A percentile compares a stretch with the other conserved stretches of the same genome.
Evolutionary conservation across 2,113 vertebrate species (phyloP).

Genomic region (Emydura subglobosa): DNA sequence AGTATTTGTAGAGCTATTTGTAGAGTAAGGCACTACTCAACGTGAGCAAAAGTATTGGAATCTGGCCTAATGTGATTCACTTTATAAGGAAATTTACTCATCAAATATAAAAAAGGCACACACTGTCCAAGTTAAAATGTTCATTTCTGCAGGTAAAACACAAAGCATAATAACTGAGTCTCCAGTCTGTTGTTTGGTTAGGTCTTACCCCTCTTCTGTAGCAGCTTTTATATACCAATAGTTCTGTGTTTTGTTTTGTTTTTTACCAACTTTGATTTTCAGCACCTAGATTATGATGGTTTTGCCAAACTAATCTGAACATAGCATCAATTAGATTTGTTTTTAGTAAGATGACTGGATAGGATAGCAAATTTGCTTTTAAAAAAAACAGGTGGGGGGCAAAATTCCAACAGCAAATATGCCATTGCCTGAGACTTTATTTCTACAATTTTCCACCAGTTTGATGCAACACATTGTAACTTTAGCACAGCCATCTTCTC

Average conservation of each 20-base stretch:
- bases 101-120: accelerated
- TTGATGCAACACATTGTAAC: background rate
- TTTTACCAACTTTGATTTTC: background rate
- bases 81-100: background rate
- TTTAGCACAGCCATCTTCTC: background rate
- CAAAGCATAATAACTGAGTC: background rate
- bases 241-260: background rate
- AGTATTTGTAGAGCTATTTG: background rate
- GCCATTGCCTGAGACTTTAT: background rate
- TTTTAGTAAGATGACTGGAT: background rate
- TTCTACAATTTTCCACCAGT: background rate
- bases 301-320: background rate
- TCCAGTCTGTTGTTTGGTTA: background rate
- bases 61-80: background rate
- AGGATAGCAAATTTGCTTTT: background rate
- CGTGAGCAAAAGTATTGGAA: background rate
- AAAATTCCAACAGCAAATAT: background rate
- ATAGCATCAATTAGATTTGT: too few relatives aligned
- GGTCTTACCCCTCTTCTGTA: background rate
- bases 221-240: background rate
- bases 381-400: background rate
- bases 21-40: background rate
- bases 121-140: background rate
- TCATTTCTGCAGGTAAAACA: background rate
- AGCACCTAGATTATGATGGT: background rate